Conservation (phyloP, 1,140 invertebrate genomes). For the Ditylenchus dipsaci region DNA sequence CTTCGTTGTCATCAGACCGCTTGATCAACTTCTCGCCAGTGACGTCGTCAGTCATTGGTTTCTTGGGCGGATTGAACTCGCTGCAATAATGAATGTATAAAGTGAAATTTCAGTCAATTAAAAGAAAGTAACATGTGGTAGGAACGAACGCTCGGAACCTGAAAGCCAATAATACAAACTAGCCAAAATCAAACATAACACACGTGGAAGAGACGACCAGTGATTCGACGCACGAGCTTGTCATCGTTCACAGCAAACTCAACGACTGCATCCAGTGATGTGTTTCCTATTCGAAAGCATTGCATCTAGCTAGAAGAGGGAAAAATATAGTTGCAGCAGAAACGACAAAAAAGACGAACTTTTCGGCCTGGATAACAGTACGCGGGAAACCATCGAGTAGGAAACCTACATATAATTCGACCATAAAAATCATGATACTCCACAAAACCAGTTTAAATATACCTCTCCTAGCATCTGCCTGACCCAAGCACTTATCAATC, state of each 20-base stretch:
- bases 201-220: slow-evolving; percentile 82
- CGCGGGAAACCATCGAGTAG: slow-evolving; percentile 93
- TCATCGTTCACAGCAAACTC: slow-evolving; percentile 89
- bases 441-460: slow-evolving; percentile 57
- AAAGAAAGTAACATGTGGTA: slow-evolving; percentile 72
- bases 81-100: neutral
- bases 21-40: slow-evolving; percentile 37
- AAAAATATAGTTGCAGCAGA: neutral
- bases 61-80: slow-evolving; percentile 88
- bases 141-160: slow-evolving; percentile 75
- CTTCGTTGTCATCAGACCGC: slow-evolving; percentile 61
- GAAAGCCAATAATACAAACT: too few relatives aligned
- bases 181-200: neutral
- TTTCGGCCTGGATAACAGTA: slow-evolving; percentile 85
- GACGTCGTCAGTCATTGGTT: slow-evolving; percentile 81
- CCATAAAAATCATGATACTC: too few relatives aligned
- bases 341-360: slow-evolving; percentile 59
- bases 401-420: slow-evolving; percentile 68
- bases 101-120: neutral
- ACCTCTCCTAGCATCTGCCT: slow-evolving; percentile 84
- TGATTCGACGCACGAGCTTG: slow-evolving; percentile 83
- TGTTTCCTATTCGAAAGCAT: slow-evolving; percentile 75
- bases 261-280: slow-evolving; percentile 79
- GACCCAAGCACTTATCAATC: slow-evolving; percentile 84
- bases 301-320: slow-evolving; percentile 73